Evolutionary conservation across 2,888 invertebrate genomes (phyloP).

Genomic region (Esperia sulphurella): DNA sequence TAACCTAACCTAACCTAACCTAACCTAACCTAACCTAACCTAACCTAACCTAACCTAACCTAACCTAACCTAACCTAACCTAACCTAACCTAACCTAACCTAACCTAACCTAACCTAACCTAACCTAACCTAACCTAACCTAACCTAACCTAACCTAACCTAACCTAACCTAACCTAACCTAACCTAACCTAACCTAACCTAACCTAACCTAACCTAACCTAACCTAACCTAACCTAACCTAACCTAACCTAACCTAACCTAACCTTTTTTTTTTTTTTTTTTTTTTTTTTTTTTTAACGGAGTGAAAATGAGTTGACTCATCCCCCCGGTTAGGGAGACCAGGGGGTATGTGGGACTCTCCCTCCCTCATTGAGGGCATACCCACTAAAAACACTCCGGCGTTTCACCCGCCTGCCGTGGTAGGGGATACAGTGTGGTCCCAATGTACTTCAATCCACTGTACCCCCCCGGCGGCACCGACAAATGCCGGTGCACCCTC

Average conservation of each 20-base stretch:
- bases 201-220: too few relatives aligned
- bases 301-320: too few relatives aligned
- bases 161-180: slow-evolving; percentile 9
- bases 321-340: too few relatives aligned
- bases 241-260: slow-evolving; percentile 15
- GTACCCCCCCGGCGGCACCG: too few relatives aligned
- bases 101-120: slow-evolving; percentile 13
- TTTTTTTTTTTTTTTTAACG: slow-evolving; percentile 15
- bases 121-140: slow-evolving; percentile 13
- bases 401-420: slow-evolving; percentile 15
- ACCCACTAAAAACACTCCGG: too few relatives aligned
- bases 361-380: too few relatives aligned
- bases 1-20: slow-evolving; percentile 17
- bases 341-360: too few relatives aligned
- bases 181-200: slow-evolving; percentile 1
- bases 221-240: slow-evolving; percentile 6
- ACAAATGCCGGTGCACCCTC: too few relatives aligned
- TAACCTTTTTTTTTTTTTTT: slow-evolving; percentile 16
- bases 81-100: slow-evolving; percentile 16
- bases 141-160: slow-evolving; percentile 16
- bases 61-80: slow-evolving; percentile 14
- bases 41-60: slow-evolving; percentile 18
- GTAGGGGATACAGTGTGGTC: too few relatives aligned
- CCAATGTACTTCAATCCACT: slow-evolving; percentile 4
- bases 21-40: slow-evolving; percentile 17